Base-by-base conservation (phyloP, 2,888 invertebrate genomes). In the Leptinotarsa juncta region DNA sequence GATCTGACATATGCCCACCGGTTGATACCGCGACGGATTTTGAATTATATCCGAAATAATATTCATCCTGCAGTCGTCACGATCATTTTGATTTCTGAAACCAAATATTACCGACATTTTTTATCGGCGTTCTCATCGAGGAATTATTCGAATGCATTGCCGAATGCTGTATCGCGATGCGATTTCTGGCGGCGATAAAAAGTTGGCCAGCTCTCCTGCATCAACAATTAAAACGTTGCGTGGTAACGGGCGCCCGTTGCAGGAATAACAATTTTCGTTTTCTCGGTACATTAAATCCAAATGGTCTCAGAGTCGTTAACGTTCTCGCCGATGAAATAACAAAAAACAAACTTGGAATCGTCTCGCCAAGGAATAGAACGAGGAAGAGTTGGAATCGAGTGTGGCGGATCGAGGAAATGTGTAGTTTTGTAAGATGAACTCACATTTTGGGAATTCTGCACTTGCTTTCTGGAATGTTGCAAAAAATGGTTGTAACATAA, bases 261-360 rank as follows among this genome's bases (percentile, higher is more conserved):
- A 26, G n/a, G 7, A 15, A 62, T n/a, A 62, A 62, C n/a, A 62
- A 62, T 62, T 32, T 62, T 62, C 62, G 62, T 42, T 62, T 62
- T 32, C 42, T 62, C 42, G 62, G 62, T 62, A 20, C 62, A 42
- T 62, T 62, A 62, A 62, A 62, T 62, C n/a, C 20, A 7, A 62
- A 62, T 62, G 14, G 32, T 16, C 7, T 32, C 42, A 32, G 5
- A 62, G 62, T 62, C 26, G 32, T 32, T 62, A n/a, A 32, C n/a
- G 42, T 62, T 42, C 42, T 16, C 4, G 32, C 62, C n/a, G 42
- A 42, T 42, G 42, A 42, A 42, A 42, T 42, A 42, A 42, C 42
- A 16, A 32, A 62, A 32, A 62, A 32, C 62, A 62, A 62, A 57
- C 23, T 18, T 23, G 5, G 42, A 32, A 26, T 16, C 18, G n/a